These are phyloP conservation scores for Aphaenogaster floridana DNA, from an alignment of 1,140 invertebrate genomes.

Conservation along the genomic window DNA sequence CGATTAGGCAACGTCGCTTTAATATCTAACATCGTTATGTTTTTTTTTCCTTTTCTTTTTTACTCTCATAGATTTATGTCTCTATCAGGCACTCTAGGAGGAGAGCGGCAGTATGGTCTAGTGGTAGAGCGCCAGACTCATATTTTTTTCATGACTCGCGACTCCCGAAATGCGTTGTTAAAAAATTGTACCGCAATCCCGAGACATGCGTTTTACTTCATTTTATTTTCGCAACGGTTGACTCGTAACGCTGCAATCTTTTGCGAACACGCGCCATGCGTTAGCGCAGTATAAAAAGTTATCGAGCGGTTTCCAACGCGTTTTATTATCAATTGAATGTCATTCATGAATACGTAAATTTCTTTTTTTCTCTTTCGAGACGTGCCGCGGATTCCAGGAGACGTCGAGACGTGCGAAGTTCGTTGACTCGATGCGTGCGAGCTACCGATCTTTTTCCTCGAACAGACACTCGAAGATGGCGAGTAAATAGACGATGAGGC, in stretches of 20 bases:
- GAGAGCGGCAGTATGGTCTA: too few species aligned
- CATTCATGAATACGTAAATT: conserved; percentile 1
- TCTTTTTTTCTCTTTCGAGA: background rate
- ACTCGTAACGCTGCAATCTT: background rate
- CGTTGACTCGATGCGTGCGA: conserved; percentile 20
- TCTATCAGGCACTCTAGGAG: background rate
- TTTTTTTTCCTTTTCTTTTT: conserved; percentile 14
- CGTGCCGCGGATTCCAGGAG: background rate
- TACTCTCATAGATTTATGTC: background rate
- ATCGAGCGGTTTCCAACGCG: background rate
- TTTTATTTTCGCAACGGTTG: conserved; percentile 1
- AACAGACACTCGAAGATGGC: background rate
- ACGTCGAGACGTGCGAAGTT: conserved; percentile 14
- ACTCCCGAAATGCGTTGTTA: background rate
- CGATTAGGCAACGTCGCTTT: background rate
- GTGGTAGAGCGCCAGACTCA: too few species aligned
- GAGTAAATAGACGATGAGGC: background rate
- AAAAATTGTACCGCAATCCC: background rate
- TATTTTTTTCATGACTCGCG: background rate
- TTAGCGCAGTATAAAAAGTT: conserved; percentile 13
- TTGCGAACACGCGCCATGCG: background rate
- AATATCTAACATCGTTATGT: background rate
- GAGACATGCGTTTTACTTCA: background rate
- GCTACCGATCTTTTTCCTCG: conserved; percentile 27
- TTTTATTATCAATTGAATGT: conserved; percentile 20